Evolutionary conservation across 2,113 vertebrate species (phyloP), one percentile per base, ranked within the genome.

Genomic region (Solea solea): DNA sequence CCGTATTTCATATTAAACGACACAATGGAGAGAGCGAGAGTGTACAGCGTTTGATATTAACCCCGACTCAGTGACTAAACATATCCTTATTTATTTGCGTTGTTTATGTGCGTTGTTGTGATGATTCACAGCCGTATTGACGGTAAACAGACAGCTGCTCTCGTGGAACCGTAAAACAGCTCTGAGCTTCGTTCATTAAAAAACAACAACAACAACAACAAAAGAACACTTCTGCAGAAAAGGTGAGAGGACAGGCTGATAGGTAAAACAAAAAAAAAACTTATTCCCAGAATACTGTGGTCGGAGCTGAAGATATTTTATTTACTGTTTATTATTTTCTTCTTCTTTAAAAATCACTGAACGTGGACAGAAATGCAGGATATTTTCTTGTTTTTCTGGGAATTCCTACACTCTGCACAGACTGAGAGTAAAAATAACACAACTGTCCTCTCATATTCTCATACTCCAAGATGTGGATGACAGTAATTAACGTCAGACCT

Each of bases 181-280:
- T 66, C 39, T 2, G 34, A 69, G 78, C 64, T 69, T 28, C 58
- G 25, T 64, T 41, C 76, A 55, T 76, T 71, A 76, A 81, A 81
- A 74, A 72, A 51, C 80, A 84, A 80, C 76, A 81, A 21, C 21
- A 79, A 72, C 42, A 84, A 75, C 82, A 76, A 83, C 70, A 75
- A 81, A 86, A 72, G 76, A 79, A 77, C 78, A 79, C 79, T 70
- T 41, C 61, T 3, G 41, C 78, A 34, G 78, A 78, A 82, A 82
- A 87, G 78, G 83, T 84, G 81, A 74, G 74, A n/a, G 8, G 69
- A 63, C 73, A 5, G 69, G 40, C 73, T 64, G 69, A 82, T 67
- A 25, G 27, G 54, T 16, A 44, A 28, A 69, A 51, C 5, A 45
- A 66, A 72, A 58, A 41, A 50, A 48, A 72, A 58, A 64, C 54